These are phyloP conservation scores for Hirudo medicinalis DNA, from an alignment of 1,140 invertebrate genomes.

Conservation along the genomic window DNA sequence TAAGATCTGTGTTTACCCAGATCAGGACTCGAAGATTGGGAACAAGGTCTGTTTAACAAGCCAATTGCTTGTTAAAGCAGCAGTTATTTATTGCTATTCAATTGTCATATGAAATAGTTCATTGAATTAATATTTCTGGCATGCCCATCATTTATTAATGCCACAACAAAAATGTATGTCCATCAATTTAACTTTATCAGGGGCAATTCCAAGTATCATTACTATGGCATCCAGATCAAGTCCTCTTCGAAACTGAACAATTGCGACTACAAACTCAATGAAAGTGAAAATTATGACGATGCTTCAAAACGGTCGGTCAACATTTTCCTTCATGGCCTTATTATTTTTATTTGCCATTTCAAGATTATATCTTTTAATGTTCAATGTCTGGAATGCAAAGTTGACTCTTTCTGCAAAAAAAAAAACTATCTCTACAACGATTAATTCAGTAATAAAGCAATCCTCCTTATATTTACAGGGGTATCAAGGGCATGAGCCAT, in stretches of 20 bases:
- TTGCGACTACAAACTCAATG: slow-evolving; percentile 26
- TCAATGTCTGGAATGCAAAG: no score
- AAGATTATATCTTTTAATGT: no score
- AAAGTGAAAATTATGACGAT: not conserved
- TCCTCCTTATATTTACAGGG: not conserved
- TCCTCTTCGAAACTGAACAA: slow-evolving; percentile 63
- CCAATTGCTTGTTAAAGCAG: not conserved
- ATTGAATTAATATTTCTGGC: no score
- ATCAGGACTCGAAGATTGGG: slow-evolving; percentile 84
- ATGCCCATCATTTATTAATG: no score
- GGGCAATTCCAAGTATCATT: slow-evolving; percentile 99
- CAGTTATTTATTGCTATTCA: no score
- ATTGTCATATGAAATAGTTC: no score
- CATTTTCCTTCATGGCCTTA: not conserved
- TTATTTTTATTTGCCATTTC: not conserved
- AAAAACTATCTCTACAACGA: no score
- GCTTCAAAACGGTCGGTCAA: not conserved
- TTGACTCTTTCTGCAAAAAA: no score
- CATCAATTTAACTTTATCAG: slow-evolving; percentile 42
- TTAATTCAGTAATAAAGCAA: not conserved
- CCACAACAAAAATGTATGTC: no score
- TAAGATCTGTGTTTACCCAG: slow-evolving; percentile 90
- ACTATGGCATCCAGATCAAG: slow-evolving; percentile 96
- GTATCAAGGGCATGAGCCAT: not conserved
- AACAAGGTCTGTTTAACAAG: slow-evolving; percentile 52